Evolutionary conservation across 1,140 invertebrate genomes (phyloP).

Genomic region (Heliconius hewitsoni): DNA sequence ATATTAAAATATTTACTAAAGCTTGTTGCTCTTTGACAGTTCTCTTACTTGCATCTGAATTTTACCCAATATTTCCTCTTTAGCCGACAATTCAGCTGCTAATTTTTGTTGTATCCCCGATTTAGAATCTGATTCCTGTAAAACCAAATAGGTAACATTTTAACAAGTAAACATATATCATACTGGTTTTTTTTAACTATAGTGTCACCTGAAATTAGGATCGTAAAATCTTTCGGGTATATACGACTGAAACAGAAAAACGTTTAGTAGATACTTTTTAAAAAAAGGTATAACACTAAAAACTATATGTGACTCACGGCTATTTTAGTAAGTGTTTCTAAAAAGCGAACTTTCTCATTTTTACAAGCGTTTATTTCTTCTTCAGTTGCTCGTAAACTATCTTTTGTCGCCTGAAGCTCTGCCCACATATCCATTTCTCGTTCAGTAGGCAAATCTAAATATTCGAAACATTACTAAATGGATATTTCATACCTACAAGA

Average conservation of each 20-base stretch:
- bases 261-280: slow-evolving; percentile 13
- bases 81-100: slow-evolving; percentile 64
- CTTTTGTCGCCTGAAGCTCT: slow-evolving; percentile 70
- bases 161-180: neutral
- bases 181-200: slow-evolving; percentile 11
- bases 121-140: slow-evolving; percentile 71
- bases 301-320: slow-evolving; percentile 52
- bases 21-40: slow-evolving; percentile 68
- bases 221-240: slow-evolving; percentile 58
- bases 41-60: slow-evolving; percentile 73
- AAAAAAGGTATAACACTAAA: slow-evolving; percentile 20
- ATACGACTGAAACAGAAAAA: slow-evolving; percentile 57
- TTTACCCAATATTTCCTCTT: slow-evolving; percentile 71
- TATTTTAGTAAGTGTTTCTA: slow-evolving; percentile 72
- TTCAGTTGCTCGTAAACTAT: slow-evolving; percentile 64
- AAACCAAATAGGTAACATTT: slow-evolving; percentile 2
- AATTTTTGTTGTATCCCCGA: slow-evolving; percentile 72
- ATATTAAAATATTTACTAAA: slow-evolving; percentile 54
- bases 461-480: neutral
- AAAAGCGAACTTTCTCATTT: slow-evolving; percentile 70
- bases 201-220: slow-evolving; percentile 43
- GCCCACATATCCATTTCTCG: slow-evolving; percentile 74
- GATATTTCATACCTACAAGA: too few species aligned
- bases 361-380: slow-evolving; percentile 69
- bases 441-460: slow-evolving; percentile 68